Conservation (phyloP, 2,113 vertebrate species). For the Collichthys lucidus region DNA sequence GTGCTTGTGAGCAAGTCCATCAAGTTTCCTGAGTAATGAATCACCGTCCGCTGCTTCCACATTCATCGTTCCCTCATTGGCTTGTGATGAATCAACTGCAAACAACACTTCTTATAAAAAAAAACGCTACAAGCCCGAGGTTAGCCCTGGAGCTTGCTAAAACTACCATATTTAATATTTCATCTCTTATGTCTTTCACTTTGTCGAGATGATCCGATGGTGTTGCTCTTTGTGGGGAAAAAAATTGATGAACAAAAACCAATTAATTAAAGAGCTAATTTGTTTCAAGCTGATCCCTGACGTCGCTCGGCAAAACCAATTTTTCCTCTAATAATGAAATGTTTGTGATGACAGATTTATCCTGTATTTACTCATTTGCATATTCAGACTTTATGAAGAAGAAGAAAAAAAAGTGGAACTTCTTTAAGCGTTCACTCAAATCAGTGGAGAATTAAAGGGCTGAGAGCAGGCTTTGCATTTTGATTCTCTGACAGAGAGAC, state of each 20-base stretch:
- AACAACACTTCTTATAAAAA: constrained; percentile 23
- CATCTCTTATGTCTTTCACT: not conserved
- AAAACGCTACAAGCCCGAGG: not conserved
- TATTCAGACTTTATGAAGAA: constrained; percentile 46
- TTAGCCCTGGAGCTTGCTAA: not conserved
- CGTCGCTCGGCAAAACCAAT: constrained; percentile 2
- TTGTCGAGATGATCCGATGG: not conserved
- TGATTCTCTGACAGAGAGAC: constrained; percentile 68
- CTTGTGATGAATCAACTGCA: constrained; percentile 29
- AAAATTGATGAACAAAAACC: constrained; percentile 2
- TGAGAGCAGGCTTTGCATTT: constrained; percentile 62
- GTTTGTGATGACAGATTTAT: constrained; percentile 10
- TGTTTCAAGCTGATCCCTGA: not conserved
- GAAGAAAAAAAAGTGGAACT: constrained; percentile 27
- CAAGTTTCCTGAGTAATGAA: constrained; percentile 65
- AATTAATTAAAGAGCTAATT: constrained; percentile 23
- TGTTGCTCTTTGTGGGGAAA: not conserved
- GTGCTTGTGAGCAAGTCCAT: constrained; percentile 64
- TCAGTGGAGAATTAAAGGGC: constrained; percentile 70
- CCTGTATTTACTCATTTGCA: constrained; percentile 48
- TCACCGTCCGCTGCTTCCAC: constrained; percentile 40
- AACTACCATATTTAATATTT: constrained; percentile 5
- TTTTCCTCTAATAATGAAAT: constrained; percentile 29
- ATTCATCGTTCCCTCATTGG: constrained; percentile 22
- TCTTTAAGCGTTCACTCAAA: constrained; percentile 59